A percentile compares a stretch with the other conserved stretches of the same genome.
Evolutionary conservation across 2,797 vertebrate species (phyloP).

Genomic region (Eleutherodactylus coqui): DNA sequence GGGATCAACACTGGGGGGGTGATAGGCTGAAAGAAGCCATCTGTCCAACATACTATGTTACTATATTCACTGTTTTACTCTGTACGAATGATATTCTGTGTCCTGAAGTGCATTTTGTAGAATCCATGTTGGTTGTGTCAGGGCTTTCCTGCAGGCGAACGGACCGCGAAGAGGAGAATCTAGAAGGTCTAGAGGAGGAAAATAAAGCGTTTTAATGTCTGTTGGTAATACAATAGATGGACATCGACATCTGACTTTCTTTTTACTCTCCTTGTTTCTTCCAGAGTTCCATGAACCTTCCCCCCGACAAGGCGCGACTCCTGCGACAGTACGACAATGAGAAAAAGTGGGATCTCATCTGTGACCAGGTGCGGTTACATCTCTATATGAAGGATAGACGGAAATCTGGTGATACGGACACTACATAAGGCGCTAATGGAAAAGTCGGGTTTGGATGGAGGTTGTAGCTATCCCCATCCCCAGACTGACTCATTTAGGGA

Average conservation of each 20-base stretch:
- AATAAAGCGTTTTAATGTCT: neutral
- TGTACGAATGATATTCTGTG: too few relatives aligned
- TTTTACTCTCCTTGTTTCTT: conserved; percentile 33
- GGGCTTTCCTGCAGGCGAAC: neutral
- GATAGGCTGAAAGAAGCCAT: too few relatives aligned
- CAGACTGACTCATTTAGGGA: too few relatives aligned
- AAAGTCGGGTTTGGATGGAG: neutral
- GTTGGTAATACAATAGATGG: neutral
- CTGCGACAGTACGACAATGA: conserved; percentile 94
- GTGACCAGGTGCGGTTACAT: conserved; percentile 81
- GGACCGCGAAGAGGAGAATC: neutral
- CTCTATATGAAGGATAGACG: neutral
- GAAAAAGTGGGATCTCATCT: conserved; percentile 95
- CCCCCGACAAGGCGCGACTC: conserved; percentile 90
- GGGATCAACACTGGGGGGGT: too few relatives aligned
- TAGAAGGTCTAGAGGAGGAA: neutral
- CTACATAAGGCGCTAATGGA: neutral
- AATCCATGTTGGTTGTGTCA: too few relatives aligned
- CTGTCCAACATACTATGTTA: too few relatives aligned
- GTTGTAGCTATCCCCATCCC: neutral
- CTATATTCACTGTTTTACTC: too few relatives aligned
- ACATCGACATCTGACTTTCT: neutral
- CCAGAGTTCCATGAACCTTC: conserved; percentile 96
- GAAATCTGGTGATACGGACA: neutral
- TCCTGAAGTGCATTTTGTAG: too few relatives aligned